These are phyloP conservation scores for Balaenoptera acutorostrata DNA, from an alignment of 2,113 vertebrate genomes.

Conservation along the genomic window DNA sequence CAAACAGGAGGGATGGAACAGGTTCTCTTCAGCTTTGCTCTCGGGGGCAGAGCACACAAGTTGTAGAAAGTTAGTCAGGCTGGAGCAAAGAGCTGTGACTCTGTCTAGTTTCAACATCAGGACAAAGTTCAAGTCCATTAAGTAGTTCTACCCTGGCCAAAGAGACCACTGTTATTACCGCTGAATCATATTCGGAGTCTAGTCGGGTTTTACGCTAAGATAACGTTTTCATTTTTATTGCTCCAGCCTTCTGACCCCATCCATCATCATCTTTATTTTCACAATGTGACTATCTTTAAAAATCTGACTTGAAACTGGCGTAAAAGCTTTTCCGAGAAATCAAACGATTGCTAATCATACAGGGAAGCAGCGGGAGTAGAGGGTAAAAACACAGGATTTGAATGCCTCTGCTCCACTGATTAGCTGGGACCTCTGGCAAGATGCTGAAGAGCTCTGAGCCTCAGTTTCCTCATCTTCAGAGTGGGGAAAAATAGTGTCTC, in stretches of 20 bases:
- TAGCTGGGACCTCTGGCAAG: background rate
- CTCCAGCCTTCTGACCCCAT: background rate
- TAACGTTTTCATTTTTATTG: background rate
- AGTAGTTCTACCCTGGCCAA: background rate
- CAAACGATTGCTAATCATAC: background rate
- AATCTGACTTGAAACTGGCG: background rate
- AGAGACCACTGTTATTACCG: background rate
- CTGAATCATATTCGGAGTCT: background rate
- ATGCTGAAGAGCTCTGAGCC: background rate
- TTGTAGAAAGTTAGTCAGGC: background rate
- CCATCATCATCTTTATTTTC: background rate
- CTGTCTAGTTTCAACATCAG: background rate
- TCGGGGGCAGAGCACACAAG: too few relatives aligned
- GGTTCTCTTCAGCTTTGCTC: rapidly evolving
- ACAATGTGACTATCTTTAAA: background rate
- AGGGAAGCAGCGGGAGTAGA: background rate
- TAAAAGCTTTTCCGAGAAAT: background rate
- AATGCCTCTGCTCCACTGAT: background rate
- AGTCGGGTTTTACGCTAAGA: background rate
- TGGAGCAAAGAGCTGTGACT: rapidly evolving
- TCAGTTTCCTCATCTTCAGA: background rate
- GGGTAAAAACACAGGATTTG: background rate
- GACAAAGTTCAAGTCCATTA: background rate
- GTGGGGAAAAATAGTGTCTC: background rate
- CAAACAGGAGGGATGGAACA: background rate